phyloP scores from a whole-genome alignment of 2,113 vertebrate genomes.

The Aramus guarauna region DNA sequence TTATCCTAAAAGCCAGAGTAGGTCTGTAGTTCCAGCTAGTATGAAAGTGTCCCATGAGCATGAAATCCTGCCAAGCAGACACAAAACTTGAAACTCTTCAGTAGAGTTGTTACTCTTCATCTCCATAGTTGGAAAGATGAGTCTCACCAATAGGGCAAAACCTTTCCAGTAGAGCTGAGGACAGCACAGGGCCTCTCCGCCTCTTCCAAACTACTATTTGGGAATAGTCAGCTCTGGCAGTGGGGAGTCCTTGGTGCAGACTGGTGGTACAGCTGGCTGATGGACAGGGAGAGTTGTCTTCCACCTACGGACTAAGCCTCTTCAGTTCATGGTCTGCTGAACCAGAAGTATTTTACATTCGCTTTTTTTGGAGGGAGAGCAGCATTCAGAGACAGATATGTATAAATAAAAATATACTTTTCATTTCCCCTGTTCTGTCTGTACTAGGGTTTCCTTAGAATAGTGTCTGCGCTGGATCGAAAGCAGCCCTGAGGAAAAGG shows the following conservation, averaged over 20 bases:
- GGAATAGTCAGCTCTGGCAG: neutral
- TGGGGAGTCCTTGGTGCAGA: fast-evolving
- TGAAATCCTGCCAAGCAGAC: neutral
- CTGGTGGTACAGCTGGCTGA: neutral
- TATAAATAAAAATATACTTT: too few relatives aligned
- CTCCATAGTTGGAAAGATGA: neutral
- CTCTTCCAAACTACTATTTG: neutral
- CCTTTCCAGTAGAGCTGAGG: neutral
- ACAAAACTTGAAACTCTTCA: neutral
- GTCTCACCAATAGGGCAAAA: neutral
- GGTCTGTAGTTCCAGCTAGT: neutral
- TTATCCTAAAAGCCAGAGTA: neutral
- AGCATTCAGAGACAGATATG: neutral
- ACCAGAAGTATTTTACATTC: neutral
- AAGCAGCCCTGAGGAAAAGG: too few relatives aligned
- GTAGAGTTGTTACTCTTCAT: neutral
- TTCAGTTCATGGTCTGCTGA: neutral
- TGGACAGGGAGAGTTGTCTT: neutral
- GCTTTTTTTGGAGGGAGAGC: neutral
- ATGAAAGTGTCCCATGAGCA: neutral
- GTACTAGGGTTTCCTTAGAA: neutral
- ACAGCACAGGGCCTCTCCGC: neutral
- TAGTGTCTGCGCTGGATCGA: neutral
- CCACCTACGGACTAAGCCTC: neutral
- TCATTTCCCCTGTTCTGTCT: neutral